Evolutionary conservation across 2,888 invertebrate species (phyloP), one percentile per base, ranked within the genome.

Genomic region (Euplagia quadripunctaria): DNA sequence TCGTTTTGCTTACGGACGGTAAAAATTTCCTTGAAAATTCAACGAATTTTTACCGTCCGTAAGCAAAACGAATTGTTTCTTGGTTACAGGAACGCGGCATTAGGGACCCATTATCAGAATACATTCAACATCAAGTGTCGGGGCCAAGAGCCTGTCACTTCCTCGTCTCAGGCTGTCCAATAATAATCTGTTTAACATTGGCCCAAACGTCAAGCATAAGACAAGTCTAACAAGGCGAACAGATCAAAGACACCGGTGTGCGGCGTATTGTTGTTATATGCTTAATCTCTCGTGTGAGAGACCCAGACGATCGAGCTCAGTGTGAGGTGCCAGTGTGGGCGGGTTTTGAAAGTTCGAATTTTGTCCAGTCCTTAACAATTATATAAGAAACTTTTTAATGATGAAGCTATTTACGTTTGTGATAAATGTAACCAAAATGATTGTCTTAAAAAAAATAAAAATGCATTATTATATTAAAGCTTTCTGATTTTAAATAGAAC

Each of bases 241-340:
- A 77, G 79, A 75, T 82, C 82, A 85, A 87, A 83, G 74, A 81
- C 79, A 77, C 81, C 81, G 79, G 31, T 11, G 58, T 12, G 58
- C 58, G 31, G 75, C 80, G 74, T 79, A 83, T 84, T 85, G 82
- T 85, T 81, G 76, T 68, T 20, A 43, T 68, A 46, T 74, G 70
- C 79, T 85, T 89, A 90, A 89, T 88, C 88, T 85, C 82, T 77
- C 77, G 79, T 78, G 79, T 80, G 82, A 80, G 75, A 79, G 78
- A 76, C 68, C 46, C 41, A 31, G 46, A 20, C 20, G 43, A 7
- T 49, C 9, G 63, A 46, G 41, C 0, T 17, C 61, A 42, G 55
- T 69, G 52, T 43, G 16, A 17, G 80, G 82, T 77, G 16, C 12
- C 0, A 79, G 42, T 73, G 76, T 63, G 1, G 58, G 85, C 70